Conservation (phyloP, 2,113 vertebrate species). For the Archilochus colubris region DNA sequence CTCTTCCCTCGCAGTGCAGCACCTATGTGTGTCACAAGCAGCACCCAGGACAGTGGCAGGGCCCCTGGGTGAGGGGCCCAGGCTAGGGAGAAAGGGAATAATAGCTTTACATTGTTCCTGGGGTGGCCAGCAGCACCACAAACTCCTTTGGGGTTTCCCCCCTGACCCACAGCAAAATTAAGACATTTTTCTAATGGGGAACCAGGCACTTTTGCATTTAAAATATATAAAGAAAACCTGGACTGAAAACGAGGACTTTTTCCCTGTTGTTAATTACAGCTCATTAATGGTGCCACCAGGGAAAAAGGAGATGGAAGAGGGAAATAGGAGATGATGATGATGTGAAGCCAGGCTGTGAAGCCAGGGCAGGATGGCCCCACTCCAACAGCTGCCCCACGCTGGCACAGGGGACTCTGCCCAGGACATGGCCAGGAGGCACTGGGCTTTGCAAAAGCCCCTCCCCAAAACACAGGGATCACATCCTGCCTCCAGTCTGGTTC, state of each 20-base stretch:
- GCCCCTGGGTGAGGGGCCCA: background rate
- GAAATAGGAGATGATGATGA: background rate
- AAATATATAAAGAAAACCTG: background rate
- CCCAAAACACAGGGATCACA: fast-evolving
- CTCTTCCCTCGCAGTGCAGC: background rate
- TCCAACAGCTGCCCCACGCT: fast-evolving
- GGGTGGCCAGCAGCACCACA: background rate
- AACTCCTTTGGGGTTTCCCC: background rate
- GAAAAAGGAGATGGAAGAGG: background rate
- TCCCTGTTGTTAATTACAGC: background rate
- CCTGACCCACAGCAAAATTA: background rate
- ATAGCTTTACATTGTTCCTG: fast-evolving
- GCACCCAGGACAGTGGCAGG: background rate
- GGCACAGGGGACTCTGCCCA: fast-evolving
- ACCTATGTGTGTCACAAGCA: background rate
- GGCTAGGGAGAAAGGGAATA: background rate
- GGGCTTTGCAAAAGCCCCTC: background rate
- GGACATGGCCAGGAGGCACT: fast-evolving
- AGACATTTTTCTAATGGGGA: background rate
- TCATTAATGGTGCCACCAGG: background rate
- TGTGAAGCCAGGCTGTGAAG: background rate
- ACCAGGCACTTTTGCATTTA: background rate
- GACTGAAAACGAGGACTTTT: background rate
- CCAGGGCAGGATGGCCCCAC: background rate
- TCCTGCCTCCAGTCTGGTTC: background rate